These are phyloP conservation scores for Fragum whitleyi DNA, from an alignment of 2,888 invertebrate species.

Conservation along the genomic window DNA sequence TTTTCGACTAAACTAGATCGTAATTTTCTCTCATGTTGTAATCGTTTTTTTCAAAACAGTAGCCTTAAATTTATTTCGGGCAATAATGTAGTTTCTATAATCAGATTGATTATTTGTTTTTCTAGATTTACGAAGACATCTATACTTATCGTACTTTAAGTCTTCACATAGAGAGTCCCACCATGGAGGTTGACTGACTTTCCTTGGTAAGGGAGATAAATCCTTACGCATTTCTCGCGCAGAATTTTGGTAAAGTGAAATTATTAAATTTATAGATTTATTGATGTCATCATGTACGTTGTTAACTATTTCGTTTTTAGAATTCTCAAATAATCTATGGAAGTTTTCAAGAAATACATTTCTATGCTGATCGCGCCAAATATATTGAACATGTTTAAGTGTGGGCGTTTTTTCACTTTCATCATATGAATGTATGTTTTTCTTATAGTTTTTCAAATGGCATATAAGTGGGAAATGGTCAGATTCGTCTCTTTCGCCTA, in stretches of 20 bases:
- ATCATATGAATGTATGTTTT: neutral
- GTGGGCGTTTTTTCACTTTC: no score
- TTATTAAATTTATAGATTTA: neutral
- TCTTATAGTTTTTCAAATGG: neutral
- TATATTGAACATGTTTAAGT: neutral
- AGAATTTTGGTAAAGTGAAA: neutral
- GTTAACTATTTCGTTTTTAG: neutral
- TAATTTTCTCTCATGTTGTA: neutral
- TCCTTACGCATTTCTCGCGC: neutral
- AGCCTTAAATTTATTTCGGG: neutral
- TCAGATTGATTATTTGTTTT: neutral
- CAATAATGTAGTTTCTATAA: neutral
- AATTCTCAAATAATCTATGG: neutral
- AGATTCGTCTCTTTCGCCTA: slow-evolving; percentile 20
- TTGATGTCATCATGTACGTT: neutral
- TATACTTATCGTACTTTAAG: neutral
- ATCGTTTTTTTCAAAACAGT: neutral
- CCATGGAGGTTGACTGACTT: neutral
- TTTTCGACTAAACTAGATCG: neutral
- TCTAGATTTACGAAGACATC: neutral
- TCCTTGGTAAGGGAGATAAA: neutral
- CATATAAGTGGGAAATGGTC: slow-evolving; percentile 27
- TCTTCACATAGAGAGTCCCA: neutral
- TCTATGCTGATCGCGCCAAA: neutral
- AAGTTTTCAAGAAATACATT: no score